A percentile compares a stretch with the other conserved stretches of the same genome.
Conservation (phyloP, 2,113 vertebrate species). For the Cynoglossus semilaevis region DNA sequence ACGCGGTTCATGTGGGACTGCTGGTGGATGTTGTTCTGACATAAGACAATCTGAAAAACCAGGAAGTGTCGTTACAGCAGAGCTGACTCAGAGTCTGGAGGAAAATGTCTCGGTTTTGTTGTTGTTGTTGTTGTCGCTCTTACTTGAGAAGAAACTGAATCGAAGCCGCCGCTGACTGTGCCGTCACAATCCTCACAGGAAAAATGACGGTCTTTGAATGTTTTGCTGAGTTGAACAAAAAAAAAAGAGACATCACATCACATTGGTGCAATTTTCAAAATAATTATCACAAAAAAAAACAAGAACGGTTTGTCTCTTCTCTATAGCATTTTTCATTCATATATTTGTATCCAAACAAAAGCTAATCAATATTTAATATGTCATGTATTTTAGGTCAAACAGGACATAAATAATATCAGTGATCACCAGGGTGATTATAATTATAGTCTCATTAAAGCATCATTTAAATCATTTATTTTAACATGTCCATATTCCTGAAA, state of each 20-base stretch:
- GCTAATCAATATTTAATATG: too few species aligned
- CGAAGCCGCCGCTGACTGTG: conserved; percentile 91
- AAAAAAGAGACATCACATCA: neutral
- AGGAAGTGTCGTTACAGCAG: neutral
- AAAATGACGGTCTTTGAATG: conserved; percentile 88
- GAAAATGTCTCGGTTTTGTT: neutral
- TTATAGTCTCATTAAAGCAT: too few species aligned
- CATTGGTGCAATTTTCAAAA: neutral
- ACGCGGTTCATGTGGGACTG: conserved; percentile 94
- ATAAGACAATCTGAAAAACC: conserved; percentile 88
- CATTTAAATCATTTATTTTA: too few species aligned
- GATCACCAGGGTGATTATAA: too few species aligned
- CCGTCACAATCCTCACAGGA: conserved; percentile 94
- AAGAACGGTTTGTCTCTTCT: too few species aligned
- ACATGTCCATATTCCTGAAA: too few species aligned
- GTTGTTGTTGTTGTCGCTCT: neutral
- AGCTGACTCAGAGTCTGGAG: neutral
- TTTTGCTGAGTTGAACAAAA: conserved; percentile 73
- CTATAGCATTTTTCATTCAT: too few species aligned
- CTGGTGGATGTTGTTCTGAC: conserved; percentile 92
- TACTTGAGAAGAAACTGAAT: conserved; percentile 89
- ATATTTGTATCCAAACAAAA: too few species aligned
- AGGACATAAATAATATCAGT: too few species aligned
- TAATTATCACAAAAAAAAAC: too few species aligned
- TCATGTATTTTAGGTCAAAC: too few species aligned